Conservation (phyloP, 2,113 vertebrate species). For the Sinocyclocheilus anophthalmus region DNA sequence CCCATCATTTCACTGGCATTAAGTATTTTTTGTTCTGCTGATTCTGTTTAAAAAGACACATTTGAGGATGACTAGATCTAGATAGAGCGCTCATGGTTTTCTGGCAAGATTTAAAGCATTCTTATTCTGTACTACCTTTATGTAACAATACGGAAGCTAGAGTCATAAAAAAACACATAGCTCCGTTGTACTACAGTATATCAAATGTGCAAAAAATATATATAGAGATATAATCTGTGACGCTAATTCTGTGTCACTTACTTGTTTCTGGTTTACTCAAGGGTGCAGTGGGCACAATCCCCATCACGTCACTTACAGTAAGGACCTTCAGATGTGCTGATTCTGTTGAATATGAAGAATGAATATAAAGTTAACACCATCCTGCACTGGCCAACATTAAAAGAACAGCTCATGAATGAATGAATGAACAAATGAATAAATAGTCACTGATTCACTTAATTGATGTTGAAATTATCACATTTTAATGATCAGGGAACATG, state of each 20-base stretch:
- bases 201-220: too few species aligned
- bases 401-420: too few species aligned
- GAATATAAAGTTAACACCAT: not conserved
- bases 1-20: slow-evolving; percentile 53
- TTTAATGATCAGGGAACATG: not conserved
- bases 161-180: not conserved
- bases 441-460: not conserved
- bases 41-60: slow-evolving; percentile 5
- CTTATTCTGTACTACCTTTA: not conserved
- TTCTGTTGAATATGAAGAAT: slow-evolving; percentile 9
- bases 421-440: too few species aligned
- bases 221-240: not conserved
- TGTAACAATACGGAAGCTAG: not conserved
- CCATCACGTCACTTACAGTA: slow-evolving; percentile 53
- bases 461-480: not conserved
- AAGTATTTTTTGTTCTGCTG: not conserved
- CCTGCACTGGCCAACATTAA: not conserved
- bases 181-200: not conserved
- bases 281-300: slow-evolving; percentile 71
- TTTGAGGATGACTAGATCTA: not conserved
- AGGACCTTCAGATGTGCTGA: not conserved
- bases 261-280: slow-evolving; percentile 77
- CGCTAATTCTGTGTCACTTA: slow-evolving; percentile 68
- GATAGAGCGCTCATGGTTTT: not conserved
- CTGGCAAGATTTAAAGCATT: not conserved